These are phyloP conservation scores for Acanthopagrus latus DNA, from an alignment of 2,797 vertebrate species.

Conservation along the genomic window DNA sequence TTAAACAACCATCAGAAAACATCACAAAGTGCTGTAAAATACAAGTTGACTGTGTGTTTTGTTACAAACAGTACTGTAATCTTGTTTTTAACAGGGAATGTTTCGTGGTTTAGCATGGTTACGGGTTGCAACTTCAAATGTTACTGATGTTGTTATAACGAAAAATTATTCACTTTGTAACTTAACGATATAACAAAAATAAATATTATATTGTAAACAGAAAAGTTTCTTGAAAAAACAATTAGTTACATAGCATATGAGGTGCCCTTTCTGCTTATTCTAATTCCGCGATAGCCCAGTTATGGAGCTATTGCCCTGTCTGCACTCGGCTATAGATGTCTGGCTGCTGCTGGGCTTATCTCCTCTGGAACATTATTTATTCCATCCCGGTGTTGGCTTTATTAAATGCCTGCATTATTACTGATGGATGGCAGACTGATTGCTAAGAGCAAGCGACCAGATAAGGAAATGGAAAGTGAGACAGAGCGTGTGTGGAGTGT, in stretches of 20 bases:
- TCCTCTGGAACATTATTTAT: conserved; percentile 68
- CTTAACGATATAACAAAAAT: no score
- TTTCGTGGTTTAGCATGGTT: neutral
- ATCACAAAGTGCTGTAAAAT: neutral
- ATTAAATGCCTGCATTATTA: conserved; percentile 80
- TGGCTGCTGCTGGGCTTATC: conserved; percentile 64
- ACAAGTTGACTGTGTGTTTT: neutral
- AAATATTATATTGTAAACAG: no score
- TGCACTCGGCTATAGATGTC: conserved; percentile 55
- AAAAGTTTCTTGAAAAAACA: no score
- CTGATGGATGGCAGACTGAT: conserved; percentile 70
- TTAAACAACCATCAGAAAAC: neutral
- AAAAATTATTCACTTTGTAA: no score
- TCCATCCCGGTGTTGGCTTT: conserved; percentile 68
- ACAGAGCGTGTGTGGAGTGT: conserved; percentile 6
- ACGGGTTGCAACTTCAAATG: no score
- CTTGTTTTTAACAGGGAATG: no score
- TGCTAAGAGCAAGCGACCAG: conserved; percentile 61
- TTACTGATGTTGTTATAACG: no score
- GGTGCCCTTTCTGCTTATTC: conserved; percentile 32
- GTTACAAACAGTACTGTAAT: no score
- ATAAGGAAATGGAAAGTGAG: conserved; percentile 66
- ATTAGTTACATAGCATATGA: neutral
- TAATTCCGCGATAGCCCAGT: conserved; percentile 40
- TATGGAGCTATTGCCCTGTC: conserved; percentile 51